Conservation (phyloP, 2,113 vertebrate genomes). For the Zonotrichia leucophrys region DNA sequence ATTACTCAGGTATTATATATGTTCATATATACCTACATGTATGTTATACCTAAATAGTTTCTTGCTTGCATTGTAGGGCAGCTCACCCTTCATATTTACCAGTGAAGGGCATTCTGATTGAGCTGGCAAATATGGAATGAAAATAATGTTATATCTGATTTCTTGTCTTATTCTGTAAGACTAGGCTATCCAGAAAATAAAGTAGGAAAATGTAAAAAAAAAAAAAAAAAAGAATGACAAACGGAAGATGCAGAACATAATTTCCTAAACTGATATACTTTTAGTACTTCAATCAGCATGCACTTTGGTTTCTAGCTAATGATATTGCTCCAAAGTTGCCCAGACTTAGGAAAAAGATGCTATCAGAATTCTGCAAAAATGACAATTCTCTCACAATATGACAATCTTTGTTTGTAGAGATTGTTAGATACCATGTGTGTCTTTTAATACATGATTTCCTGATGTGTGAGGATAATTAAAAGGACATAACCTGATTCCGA, state of each 20-base stretch:
- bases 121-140: neutral
- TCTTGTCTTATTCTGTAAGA: neutral
- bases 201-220: neutral
- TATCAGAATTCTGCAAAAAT: neutral
- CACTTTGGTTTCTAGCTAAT: neutral
- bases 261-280: neutral
- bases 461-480: neutral
- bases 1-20: neutral
- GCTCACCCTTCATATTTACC: neutral
- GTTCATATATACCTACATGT: neutral
- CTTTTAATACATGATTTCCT: neutral
- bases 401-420: neutral
- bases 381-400: neutral
- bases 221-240: neutral
- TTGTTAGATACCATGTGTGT: neutral
- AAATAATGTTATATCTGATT: neutral
- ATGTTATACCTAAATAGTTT: neutral
- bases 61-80: neutral
- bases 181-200: neutral
- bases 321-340: neutral
- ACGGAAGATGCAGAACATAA: neutral
- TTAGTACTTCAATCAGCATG: neutral
- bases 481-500: neutral
- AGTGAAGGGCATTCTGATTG: neutral
- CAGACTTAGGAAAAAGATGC: neutral